Conservation (phyloP, 37 sponge, comb jelly and placozoan species). For the Cliona cf. orientalis region DNA sequence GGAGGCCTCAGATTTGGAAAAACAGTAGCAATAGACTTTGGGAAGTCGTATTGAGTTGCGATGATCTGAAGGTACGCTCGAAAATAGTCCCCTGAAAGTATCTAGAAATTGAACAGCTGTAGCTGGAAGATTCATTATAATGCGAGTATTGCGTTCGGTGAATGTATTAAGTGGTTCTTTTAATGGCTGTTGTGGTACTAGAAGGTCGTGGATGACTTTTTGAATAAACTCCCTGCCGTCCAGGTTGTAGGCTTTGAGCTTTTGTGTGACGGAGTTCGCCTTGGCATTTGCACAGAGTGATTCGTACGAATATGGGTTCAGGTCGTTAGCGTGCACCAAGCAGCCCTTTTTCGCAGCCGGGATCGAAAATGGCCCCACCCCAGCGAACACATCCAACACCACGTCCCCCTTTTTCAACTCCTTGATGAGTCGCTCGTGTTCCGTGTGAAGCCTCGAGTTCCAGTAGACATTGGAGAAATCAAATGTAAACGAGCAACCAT, state of each 20-base stretch:
- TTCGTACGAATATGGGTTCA: slow-evolving; percentile 86
- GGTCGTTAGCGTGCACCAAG: slow-evolving; percentile 92
- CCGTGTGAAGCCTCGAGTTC: slow-evolving; percentile 94
- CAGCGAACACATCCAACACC: slow-evolving; percentile 96
- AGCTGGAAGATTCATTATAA: slow-evolving; percentile 93
- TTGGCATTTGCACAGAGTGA: slow-evolving; percentile 77
- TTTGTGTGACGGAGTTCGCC: slow-evolving; percentile 57
- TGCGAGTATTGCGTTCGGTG: slow-evolving; percentile 28
- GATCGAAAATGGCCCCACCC: slow-evolving; percentile 97
- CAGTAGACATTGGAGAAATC: slow-evolving; percentile 98
- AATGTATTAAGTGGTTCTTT: background rate
- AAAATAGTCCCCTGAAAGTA: slow-evolving; percentile 42
- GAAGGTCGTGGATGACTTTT: slow-evolving; percentile 34
- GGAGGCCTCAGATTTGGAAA: slow-evolving; percentile 18
- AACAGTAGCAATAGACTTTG: slow-evolving; percentile 87
- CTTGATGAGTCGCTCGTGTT: slow-evolving; percentile 73
- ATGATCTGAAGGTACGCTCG: slow-evolving; percentile 13
- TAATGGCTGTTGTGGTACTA: too few relatives aligned
- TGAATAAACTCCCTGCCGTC: slow-evolving; percentile 91
- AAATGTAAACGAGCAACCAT: slow-evolving; percentile 83
- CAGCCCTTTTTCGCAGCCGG: slow-evolving; percentile 92
- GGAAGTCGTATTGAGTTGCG: slow-evolving; percentile 46
- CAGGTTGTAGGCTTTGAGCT: slow-evolving; percentile 67
- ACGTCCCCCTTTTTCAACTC: slow-evolving; percentile 59
- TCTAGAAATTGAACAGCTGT: slow-evolving; percentile 80